These are phyloP conservation scores for Acanthiza pusilla DNA, from an alignment of 2,797 vertebrate species.

Conservation along the genomic window DNA sequence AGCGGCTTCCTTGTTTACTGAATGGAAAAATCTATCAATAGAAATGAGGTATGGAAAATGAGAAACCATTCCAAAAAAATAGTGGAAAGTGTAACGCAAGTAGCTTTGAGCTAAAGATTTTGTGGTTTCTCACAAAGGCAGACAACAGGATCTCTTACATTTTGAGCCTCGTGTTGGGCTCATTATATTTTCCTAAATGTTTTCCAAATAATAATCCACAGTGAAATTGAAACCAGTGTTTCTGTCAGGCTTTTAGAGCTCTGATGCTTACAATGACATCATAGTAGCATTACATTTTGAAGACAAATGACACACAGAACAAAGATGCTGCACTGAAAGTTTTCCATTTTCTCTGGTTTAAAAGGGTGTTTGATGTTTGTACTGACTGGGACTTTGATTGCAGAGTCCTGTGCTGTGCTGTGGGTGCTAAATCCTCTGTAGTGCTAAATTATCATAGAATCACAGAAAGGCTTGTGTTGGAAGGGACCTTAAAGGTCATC, in stretches of 20 bases:
- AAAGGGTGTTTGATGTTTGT: neutral
- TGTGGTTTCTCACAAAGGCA: neutral
- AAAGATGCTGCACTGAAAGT: neutral
- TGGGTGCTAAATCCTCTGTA: neutral
- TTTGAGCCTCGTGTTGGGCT: neutral
- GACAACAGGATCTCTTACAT: neutral
- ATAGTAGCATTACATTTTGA: neutral
- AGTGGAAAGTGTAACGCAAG: neutral
- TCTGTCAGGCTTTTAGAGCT: neutral
- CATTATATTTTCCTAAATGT: slow-evolving; percentile 12
- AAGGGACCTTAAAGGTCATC: neutral
- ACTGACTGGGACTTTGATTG: neutral
- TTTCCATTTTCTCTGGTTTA: neutral
- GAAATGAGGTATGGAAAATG: neutral
- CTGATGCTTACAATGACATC: neutral
- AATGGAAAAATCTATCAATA: neutral
- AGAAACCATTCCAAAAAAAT: neutral
- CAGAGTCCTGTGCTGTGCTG: neutral
- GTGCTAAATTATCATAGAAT: neutral
- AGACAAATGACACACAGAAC: neutral
- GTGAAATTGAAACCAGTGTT: neutral
- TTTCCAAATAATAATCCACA: neutral
- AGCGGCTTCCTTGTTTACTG: neutral
- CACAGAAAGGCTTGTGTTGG: neutral
- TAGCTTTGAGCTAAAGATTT: neutral